These are phyloP conservation scores for Drosophila nebulosa DNA, from an alignment of 1,140 invertebrate species.

Conservation along the genomic window DNA sequence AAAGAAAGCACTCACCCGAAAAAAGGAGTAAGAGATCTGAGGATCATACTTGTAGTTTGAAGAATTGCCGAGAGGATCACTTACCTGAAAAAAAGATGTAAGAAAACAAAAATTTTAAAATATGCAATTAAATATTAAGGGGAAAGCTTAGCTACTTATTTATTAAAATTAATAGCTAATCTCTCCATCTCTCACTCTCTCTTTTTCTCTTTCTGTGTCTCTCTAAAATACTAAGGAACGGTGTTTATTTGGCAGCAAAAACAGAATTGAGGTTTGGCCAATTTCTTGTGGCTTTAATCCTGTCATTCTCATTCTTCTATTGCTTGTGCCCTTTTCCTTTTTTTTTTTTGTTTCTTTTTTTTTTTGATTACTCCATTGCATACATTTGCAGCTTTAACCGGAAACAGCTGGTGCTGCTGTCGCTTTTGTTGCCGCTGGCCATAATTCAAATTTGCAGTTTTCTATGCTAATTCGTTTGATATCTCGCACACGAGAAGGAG, in stretches of 20 bases:
- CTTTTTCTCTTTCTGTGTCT: too few species aligned
- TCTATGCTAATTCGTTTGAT: slow-evolving; percentile 75
- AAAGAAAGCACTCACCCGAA: too few species aligned
- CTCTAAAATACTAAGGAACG: too few species aligned
- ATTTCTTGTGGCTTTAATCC: background rate
- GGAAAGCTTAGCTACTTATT: too few species aligned
- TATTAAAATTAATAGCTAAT: too few species aligned
- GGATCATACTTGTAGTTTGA: too few species aligned
- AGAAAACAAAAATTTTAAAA: too few species aligned
- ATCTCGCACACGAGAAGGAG: slow-evolving; percentile 43
- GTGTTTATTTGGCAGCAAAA: background rate
- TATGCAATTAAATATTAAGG: too few species aligned
- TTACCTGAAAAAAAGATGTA: too few species aligned
- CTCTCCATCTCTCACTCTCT: too few species aligned
- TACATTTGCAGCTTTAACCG: slow-evolving; percentile 32
- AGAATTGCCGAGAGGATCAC: too few species aligned
- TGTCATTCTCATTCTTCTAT: background rate
- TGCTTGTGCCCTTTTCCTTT: background rate
- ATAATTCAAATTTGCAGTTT: slow-evolving; percentile 80
- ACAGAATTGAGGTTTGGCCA: background rate
- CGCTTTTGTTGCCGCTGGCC: slow-evolving; percentile 28
- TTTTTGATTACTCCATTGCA: slow-evolving; percentile 29
- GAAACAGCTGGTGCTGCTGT: slow-evolving; percentile 33
- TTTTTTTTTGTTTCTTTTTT: background rate
- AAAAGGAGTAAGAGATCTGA: too few species aligned